Percentiles rank a stretch among this genome's conserved stretches.
Conservation (phyloP, 2,113 vertebrate species). For the Trachemys scripta region DNA sequence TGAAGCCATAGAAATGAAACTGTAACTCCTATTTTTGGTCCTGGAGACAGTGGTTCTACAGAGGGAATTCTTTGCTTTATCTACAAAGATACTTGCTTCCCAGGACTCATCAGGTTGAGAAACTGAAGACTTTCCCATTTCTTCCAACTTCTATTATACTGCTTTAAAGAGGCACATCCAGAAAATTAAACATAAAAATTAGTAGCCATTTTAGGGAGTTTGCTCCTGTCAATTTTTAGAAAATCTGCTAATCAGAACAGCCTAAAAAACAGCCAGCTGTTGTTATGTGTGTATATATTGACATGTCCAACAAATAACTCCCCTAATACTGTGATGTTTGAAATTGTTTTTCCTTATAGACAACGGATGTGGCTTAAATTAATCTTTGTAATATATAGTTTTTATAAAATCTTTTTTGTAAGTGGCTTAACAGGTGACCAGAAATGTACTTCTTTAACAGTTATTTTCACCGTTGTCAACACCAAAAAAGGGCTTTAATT, state of each 20-base stretch:
- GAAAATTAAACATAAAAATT: not conserved
- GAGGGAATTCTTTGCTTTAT: not conserved
- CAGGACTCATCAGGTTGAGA: not conserved
- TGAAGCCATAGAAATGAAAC: constrained; percentile 7
- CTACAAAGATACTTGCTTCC: not conserved
- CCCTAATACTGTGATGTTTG: constrained; percentile 29
- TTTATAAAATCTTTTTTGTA: constrained; percentile 30
- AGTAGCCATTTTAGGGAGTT: constrained; percentile 23
- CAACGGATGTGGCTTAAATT: constrained; percentile 10
- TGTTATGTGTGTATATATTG: not conserved
- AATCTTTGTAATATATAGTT: not conserved
- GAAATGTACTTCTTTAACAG: constrained; percentile 43
- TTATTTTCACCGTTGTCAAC: constrained; percentile 13
- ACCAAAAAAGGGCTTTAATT: not conserved
- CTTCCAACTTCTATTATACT: not conserved
- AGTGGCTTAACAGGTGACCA: constrained; percentile 60
- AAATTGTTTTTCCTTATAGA: constrained; percentile 56
- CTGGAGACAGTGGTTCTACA: not conserved
- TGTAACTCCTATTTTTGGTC: not conserved
- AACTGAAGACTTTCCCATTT: not conserved
- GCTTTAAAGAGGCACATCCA: not conserved
- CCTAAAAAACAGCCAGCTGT: constrained; percentile 9
- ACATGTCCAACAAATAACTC: constrained; percentile 42
- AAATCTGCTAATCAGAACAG: constrained; percentile 19
- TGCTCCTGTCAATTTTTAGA: constrained; percentile 11